These are phyloP conservation scores for Cottoperca gobio DNA, from an alignment of 2,797 vertebrate species.

Conservation along the genomic window DNA sequence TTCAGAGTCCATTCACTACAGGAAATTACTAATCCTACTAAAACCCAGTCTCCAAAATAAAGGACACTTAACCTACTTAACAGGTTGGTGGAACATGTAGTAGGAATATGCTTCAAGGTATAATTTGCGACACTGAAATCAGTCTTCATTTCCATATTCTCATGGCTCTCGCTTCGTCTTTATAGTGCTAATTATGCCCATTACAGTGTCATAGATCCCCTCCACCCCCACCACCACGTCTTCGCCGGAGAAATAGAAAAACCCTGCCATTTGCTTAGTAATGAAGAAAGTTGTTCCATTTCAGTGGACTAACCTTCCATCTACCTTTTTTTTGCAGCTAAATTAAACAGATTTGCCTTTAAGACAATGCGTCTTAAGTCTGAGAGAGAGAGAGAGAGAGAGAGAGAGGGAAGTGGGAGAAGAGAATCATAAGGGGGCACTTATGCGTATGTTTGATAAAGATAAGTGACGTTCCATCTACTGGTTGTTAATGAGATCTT, in stretches of 20 bases:
- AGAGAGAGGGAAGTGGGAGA: conserved; percentile 23
- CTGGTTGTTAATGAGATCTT: conserved; percentile 87
- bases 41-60: conserved; percentile 67
- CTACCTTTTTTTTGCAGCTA: conserved; percentile 69
- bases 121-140: conserved; percentile 83
- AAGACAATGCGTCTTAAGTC: conserved; percentile 83
- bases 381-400: conserved; percentile 20
- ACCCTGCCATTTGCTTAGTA: conserved; percentile 75
- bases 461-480: conserved; percentile 89
- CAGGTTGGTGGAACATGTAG: conserved; percentile 78
- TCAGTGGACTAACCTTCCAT: conserved; percentile 71
- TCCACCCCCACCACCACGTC: conserved; percentile 21
- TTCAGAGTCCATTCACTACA: conserved; percentile 53
- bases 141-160: conserved; percentile 81
- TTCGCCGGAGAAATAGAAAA: conserved; percentile 57
- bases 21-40: conserved; percentile 57
- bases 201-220: conserved; percentile 84
- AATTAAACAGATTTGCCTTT: conserved; percentile 84
- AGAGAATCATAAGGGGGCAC: conserved; percentile 66
- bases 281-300: conserved; percentile 86
- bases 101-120: conserved; percentile 80
- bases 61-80: conserved; percentile 82
- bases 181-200: conserved; percentile 88
- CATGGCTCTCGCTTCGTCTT: conserved; percentile 83
- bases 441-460: conserved; percentile 89